Evolutionary conservation across 2,888 invertebrate species (phyloP).

Genomic region (Vesta saturnalis): DNA sequence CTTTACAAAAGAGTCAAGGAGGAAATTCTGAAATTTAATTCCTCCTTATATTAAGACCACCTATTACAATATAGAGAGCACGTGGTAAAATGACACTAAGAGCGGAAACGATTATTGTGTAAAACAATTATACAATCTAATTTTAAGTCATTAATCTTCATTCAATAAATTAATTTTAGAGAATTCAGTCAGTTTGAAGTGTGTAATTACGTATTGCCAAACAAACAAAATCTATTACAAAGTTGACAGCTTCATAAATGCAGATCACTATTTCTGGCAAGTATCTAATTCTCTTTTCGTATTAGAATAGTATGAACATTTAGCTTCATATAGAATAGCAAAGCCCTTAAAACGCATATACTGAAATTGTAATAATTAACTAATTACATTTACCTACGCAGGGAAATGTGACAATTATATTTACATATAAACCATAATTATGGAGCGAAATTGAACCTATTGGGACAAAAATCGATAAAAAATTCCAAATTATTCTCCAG

Average conservation of each 20-base stretch:
- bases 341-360: no score
- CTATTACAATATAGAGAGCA: not conserved
- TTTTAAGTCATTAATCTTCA: not conserved
- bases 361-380: no score
- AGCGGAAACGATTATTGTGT: not conserved
- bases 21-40: conserved; percentile 26
- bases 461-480: no score
- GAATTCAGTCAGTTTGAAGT: conserved; percentile 32
- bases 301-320: no score
- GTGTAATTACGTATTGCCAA: conserved; percentile 43
- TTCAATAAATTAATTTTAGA: conserved; percentile 4
- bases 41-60: conserved; percentile 3
- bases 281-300: no score
- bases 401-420: no score
- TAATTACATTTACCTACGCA: no score
- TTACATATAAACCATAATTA: no score
- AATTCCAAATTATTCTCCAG: no score
- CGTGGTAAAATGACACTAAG: conserved; percentile 2
- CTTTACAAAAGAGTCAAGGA: conserved; percentile 24
- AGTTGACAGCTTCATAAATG: not conserved
- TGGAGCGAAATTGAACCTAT: no score
- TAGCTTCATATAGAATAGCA: no score
- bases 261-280: no score
- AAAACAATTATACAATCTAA: not conserved
- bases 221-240: conserved; percentile 39